Evolutionary conservation across 2,888 invertebrate genomes (phyloP), one percentile per base, ranked within the genome.

Genomic region (Scaptomyza parva): DNA sequence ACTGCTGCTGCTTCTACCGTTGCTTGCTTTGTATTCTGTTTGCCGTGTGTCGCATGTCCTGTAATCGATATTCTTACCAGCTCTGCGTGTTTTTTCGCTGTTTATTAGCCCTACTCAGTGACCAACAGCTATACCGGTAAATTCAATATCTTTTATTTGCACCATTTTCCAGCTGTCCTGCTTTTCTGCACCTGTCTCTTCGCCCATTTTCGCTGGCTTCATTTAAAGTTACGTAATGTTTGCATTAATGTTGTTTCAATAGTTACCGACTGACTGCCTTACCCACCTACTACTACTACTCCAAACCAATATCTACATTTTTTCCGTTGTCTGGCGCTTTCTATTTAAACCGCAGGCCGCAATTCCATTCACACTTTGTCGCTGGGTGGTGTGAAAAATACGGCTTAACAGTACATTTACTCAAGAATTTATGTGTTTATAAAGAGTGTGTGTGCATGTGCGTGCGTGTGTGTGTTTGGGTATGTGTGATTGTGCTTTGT

Each of bases 341-440:
- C 26, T 43, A 28, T 28, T 57, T 55, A 44, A 52, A 51, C 67
- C 70, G 50, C 66, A 65, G 47, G 53, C 53, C 67, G 52, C 70
- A 68, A 55, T 71, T 52, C 74, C 68, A 74, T 70, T 76, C 70
- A 76, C 74, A 83, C 78, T 76, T 83, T 64, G 58, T 62, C 54
- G 48, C 58, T 65, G 75, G 57, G 59, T 53, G 53, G 74, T 81
- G 75, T 70, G 64, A 75, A 74, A 79, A 83, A 80, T 83, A 75
- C 80, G 72, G 76, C 76, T 86, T 87, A 83, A 82, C 87, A 87
- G 82, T 82, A 84, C 88, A 87, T 87, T 87, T 80, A 76, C 71
- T 80, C 68, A 62, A 62, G 68, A 76, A 88, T 87, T 88, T 87
- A 87, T 88, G 76, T 65, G 80, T 75, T 80, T 84, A 85, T 86